phyloP scores from a whole-genome alignment of 2,888 invertebrate species.

The Gortyna flavago region DNA sequence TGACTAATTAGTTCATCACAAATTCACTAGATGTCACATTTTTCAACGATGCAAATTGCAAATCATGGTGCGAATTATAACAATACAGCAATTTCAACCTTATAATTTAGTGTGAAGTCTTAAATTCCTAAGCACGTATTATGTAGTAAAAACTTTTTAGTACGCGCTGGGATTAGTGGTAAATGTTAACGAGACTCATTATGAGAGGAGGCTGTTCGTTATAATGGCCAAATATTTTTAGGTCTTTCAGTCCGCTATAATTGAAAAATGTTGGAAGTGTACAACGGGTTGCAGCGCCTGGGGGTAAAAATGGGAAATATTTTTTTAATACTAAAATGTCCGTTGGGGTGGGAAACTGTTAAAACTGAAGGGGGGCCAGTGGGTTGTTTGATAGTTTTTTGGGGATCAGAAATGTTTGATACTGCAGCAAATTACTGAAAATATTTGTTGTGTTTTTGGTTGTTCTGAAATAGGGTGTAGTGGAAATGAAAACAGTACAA shows the following conservation, averaged over 20 bases:
- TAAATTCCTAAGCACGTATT: constrained; percentile 58
- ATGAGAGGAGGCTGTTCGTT: constrained; percentile 61
- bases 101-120: constrained; percentile 34
- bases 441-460: not conserved
- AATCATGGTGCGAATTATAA: constrained; percentile 33
- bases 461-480: not conserved
- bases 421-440: not conserved
- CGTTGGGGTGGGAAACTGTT: constrained; percentile 31
- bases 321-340: constrained; percentile 46
- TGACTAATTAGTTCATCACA: constrained; percentile 57
- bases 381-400: constrained; percentile 6
- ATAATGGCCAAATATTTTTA: constrained; percentile 59
- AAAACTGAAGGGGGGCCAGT: not conserved
- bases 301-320: constrained; percentile 32
- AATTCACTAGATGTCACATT: constrained; percentile 59
- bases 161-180: constrained; percentile 70
- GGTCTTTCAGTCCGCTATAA: constrained; percentile 47
- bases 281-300: constrained; percentile 26
- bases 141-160: constrained; percentile 57
- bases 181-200: constrained; percentile 76
- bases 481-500: not conserved
- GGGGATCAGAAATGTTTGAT: not conserved
- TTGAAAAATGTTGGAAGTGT: constrained; percentile 61
- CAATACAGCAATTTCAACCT: constrained; percentile 39
- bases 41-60: constrained; percentile 54